These are phyloP conservation scores for Girardinichthys multiradiatus DNA, from an alignment of 2,113 vertebrate genomes.

Conservation along the genomic window DNA sequence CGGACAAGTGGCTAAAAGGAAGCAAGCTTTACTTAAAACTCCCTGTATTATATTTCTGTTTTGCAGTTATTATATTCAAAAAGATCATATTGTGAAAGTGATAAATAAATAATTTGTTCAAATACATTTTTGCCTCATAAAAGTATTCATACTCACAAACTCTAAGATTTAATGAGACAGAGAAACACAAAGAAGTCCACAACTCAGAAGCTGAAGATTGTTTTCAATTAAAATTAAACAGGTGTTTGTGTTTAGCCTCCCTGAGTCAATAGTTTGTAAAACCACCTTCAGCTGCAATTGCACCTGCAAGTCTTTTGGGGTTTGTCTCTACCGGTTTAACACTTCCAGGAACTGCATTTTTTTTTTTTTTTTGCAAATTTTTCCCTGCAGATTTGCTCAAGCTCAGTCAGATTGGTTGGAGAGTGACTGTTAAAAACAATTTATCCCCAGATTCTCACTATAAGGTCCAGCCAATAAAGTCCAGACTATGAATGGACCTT, in stretches of 20 bases:
- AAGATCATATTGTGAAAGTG: not conserved
- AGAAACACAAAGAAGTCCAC: no score
- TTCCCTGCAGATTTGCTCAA: no score
- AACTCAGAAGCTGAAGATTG: no score
- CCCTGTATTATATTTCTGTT: slow-evolving; percentile 19
- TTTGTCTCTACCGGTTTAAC: no score
- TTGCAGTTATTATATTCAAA: not conserved
- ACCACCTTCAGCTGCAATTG: no score
- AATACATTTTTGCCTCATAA: not conserved
- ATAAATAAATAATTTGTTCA: not conserved
- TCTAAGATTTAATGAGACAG: not conserved
- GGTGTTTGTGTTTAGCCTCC: no score
- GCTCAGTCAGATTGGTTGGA: no score
- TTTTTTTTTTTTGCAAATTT: no score
- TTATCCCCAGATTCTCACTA: no score
- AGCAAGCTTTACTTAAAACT: slow-evolving; percentile 21
- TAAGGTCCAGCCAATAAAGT: no score
- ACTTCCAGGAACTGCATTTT: no score
- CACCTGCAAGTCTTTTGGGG: not conserved
- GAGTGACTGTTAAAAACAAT: not conserved
- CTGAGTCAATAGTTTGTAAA: no score
- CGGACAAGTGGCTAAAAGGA: not conserved
- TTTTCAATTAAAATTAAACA: not conserved
- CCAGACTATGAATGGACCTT: not conserved
- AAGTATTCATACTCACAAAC: not conserved